These are phyloP conservation scores for Atlantisia rogersi DNA, from an alignment of 2,113 vertebrate species.

Conservation along the genomic window DNA sequence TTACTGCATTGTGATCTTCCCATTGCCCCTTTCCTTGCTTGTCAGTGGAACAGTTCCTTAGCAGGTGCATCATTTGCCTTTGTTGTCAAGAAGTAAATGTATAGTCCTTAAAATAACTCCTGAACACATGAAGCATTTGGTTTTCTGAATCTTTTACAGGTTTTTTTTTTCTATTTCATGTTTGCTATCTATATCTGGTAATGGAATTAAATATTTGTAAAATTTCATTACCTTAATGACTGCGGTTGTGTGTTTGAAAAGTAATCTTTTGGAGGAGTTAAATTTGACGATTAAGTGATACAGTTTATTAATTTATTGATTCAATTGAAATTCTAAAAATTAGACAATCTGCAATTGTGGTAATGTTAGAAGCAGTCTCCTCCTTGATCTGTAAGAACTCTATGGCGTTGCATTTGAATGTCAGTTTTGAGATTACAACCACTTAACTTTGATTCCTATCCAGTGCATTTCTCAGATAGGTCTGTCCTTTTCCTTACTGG, in stretches of 20 bases:
- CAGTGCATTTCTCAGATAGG: background rate
- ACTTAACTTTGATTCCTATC: background rate
- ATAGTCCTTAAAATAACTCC: background rate
- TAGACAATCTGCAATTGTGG: background rate
- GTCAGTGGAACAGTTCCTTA: background rate
- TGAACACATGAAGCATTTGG: background rate
- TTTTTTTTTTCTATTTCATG: background rate
- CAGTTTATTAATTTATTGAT: background rate
- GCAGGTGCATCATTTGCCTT: conserved; percentile 23
- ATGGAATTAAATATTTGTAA: background rate
- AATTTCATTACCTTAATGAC: background rate
- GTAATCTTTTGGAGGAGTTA: background rate
- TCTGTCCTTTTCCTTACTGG: background rate
- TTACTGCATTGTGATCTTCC: background rate
- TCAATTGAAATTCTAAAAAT: background rate
- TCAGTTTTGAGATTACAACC: background rate
- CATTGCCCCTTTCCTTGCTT: background rate
- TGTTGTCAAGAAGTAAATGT: conserved; percentile 36
- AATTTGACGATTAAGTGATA: background rate
- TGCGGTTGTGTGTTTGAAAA: background rate
- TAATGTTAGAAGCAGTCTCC: background rate
- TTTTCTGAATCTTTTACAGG: background rate
- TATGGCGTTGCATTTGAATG: background rate
- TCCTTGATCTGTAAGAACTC: background rate
- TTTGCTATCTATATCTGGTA: conserved; percentile 48